These are phyloP conservation scores for Rotaria macrura DNA, from an alignment of 2,888 invertebrate genomes.

Conservation along the genomic window DNA sequence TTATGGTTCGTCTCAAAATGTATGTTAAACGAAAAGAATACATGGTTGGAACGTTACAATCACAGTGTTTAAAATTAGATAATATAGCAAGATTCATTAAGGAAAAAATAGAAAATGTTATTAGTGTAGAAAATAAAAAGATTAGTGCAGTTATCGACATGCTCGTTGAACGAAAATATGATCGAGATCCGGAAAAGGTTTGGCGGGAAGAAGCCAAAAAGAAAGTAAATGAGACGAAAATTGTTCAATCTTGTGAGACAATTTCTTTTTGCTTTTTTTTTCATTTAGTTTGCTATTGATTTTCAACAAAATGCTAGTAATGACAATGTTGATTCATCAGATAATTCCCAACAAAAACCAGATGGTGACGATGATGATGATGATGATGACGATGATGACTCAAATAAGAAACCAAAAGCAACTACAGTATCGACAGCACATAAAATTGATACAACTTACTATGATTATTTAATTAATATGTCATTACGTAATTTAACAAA, in stretches of 20 bases:
- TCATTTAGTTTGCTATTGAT: neutral
- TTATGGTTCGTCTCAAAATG: slow-evolving; percentile 63
- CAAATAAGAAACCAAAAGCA: neutral
- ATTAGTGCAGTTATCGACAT: slow-evolving; percentile 40
- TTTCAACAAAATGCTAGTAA: neutral
- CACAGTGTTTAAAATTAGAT: slow-evolving; percentile 73
- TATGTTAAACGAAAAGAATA: slow-evolving; percentile 79
- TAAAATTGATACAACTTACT: slow-evolving; percentile 55
- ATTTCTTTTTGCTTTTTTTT: too few species aligned
- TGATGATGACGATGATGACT: slow-evolving; percentile 37
- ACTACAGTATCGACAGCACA: slow-evolving; percentile 33
- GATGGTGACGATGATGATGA: slow-evolving; percentile 37
- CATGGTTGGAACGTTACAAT: slow-evolving; percentile 74
- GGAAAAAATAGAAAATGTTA: slow-evolving; percentile 80
- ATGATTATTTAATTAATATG: slow-evolving; percentile 87
- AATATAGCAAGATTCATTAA: slow-evolving; percentile 89
- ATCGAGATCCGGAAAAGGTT: slow-evolving; percentile 57
- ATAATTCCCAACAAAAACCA: slow-evolving; percentile 37
- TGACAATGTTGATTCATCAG: slow-evolving; percentile 37
- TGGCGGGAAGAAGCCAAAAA: slow-evolving; percentile 55
- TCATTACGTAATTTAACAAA: slow-evolving; percentile 85
- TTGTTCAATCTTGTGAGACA: too few species aligned
- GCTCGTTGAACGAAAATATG: slow-evolving; percentile 45
- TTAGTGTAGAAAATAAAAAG: slow-evolving; percentile 53
- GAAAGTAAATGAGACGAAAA: neutral